Evolutionary conservation across 2,888 invertebrate species (phyloP).

Genomic region (Podabrus alpinus): DNA sequence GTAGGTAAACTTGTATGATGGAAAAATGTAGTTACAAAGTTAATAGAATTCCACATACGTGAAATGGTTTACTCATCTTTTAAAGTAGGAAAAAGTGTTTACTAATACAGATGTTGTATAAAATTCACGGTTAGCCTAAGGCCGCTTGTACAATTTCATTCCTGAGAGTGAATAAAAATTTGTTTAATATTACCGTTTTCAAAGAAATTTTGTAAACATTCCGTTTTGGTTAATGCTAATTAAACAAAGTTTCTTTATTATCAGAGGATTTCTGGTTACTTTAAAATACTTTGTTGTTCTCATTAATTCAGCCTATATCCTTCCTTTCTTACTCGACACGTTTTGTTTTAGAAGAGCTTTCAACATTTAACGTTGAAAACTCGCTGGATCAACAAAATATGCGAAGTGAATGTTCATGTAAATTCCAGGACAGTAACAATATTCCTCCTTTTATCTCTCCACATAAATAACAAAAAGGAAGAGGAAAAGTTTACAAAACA

Average conservation of each 20-base stretch:
- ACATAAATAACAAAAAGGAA: neutral
- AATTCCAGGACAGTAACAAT: neutral
- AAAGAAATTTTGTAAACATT: neutral
- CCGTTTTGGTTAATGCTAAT: neutral
- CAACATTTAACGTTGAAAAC: neutral
- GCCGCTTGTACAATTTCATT: neutral
- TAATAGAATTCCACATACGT: neutral
- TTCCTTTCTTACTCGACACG: neutral
- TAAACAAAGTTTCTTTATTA: neutral
- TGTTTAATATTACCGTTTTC: neutral
- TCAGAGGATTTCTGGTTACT: neutral
- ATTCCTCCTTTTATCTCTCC: neutral
- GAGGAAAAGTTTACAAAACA: neutral
- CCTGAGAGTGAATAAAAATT: neutral
- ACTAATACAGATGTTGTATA: neutral
- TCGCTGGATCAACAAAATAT: conserved; percentile 3
- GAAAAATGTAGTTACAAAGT: neutral
- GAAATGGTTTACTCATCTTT: neutral
- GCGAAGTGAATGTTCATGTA: neutral
- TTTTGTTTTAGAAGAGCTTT: neutral
- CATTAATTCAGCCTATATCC: neutral
- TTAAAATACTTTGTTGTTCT: neutral
- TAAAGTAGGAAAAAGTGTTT: neutral
- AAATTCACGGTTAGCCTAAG: neutral
- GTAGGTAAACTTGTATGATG: neutral